Conservation (phyloP, 2,888 invertebrate genomes). For the Nudaria mundana region DNA sequence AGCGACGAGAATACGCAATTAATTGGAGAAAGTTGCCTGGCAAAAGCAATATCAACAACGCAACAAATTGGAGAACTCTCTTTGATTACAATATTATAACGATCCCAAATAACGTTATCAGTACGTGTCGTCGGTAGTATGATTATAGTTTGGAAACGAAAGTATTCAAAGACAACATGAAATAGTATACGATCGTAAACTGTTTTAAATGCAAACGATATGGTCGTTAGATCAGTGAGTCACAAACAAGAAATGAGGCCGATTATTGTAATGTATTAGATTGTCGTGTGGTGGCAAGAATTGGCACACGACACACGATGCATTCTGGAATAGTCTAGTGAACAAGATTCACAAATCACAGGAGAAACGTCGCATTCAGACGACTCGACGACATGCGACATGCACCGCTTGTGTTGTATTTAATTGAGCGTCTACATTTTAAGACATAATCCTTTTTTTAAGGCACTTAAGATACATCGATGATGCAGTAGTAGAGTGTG, state of each 20-base stretch:
- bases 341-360: slow-evolving; percentile 9
- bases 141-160: neutral
- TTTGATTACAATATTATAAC: neutral
- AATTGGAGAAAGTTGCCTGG: slow-evolving; percentile 1
- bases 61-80: neutral
- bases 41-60: neutral
- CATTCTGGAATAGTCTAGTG: slow-evolving; percentile 5
- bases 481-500: too few species aligned
- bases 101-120: neutral
- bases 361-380: slow-evolving; percentile 14
- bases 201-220: neutral
- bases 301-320: slow-evolving; percentile 15
- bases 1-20: neutral
- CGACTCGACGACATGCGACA: too few species aligned
- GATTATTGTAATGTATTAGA: slow-evolving; percentile 1
- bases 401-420: too few species aligned
- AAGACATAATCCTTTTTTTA: too few species aligned
- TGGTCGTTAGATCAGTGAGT: slow-evolving; percentile 6
- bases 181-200: neutral
- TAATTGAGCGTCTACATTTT: too few species aligned
- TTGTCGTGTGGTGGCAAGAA: slow-evolving; percentile 5
- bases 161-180: neutral
- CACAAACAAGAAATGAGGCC: slow-evolving; percentile 5
- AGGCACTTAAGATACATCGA: too few species aligned
- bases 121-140: neutral